Conservation (phyloP, 2,888 invertebrate species). For the Apomyelois bistriatella region DNA sequence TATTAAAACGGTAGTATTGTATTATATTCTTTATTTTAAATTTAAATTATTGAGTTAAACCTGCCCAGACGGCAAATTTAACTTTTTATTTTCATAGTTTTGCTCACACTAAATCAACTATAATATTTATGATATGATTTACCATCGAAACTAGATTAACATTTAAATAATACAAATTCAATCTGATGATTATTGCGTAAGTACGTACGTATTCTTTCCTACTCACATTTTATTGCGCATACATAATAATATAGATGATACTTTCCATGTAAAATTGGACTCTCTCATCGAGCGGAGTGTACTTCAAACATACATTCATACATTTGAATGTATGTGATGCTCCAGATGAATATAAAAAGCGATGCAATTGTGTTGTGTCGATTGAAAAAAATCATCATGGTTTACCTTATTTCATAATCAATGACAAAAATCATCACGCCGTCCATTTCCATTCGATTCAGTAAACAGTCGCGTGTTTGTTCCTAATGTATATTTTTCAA, state of each 20-base stretch:
- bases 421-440: constrained; percentile 16
- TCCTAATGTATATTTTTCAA: neutral
- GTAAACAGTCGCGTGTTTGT: neutral
- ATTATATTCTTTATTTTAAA: constrained; percentile 30
- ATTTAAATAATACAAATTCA: neutral
- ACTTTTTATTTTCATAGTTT: neutral
- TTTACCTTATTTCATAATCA: neutral
- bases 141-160: neutral
- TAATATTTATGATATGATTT: neutral
- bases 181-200: too few relatives aligned
- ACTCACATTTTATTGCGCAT: too few relatives aligned
- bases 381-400: neutral
- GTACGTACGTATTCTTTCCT: too few relatives aligned
- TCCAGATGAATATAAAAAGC: too few relatives aligned
- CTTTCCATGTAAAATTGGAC: too few relatives aligned
- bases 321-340: too few relatives aligned
- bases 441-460: constrained; percentile 18
- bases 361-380: too few relatives aligned
- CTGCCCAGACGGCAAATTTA: neutral
- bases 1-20: constrained; percentile 32
- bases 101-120: neutral
- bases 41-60: neutral
- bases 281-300: too few relatives aligned
- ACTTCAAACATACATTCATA: too few relatives aligned
- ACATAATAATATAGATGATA: too few relatives aligned